Evolutionary conservation across 2,888 invertebrate species (phyloP).

Genomic region (Acanthosoma haemorrhoidale): DNA sequence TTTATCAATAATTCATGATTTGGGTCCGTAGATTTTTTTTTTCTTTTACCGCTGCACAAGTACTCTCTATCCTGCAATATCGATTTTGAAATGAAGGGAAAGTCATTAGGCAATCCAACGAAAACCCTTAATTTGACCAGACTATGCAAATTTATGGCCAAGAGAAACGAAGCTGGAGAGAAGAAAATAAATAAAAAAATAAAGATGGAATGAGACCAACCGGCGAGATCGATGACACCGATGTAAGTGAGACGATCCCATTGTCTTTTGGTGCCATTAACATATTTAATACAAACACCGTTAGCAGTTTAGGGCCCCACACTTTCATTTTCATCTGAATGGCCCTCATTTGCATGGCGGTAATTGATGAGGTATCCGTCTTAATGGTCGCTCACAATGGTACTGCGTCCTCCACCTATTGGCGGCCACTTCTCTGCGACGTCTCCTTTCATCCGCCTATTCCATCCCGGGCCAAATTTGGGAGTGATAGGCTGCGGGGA

Average conservation of each 20-base stretch:
- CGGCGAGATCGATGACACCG: neutral
- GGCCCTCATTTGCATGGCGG: neutral
- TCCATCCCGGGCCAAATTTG: neutral
- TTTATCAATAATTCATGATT: constrained; percentile 1
- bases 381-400: neutral
- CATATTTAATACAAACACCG: constrained; percentile 8
- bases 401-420: too few species aligned
- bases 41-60: neutral
- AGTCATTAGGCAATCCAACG: too few species aligned
- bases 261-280: neutral
- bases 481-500: neutral
- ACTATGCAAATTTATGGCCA: too few species aligned
- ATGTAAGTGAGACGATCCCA: too few species aligned
- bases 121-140: neutral
- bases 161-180: too few species aligned
- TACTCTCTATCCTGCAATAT: neutral
- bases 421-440: too few species aligned
- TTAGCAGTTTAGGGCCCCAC: neutral
- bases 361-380: neutral
- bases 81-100: neutral
- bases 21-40: too few species aligned
- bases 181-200: too few species aligned
- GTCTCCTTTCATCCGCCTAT: constrained; percentile 2
- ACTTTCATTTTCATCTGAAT: constrained; percentile 9
- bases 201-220: neutral